Evolutionary conservation across 2,113 vertebrate genomes (phyloP).

Genomic region (Brachionichthys hirsutus): DNA sequence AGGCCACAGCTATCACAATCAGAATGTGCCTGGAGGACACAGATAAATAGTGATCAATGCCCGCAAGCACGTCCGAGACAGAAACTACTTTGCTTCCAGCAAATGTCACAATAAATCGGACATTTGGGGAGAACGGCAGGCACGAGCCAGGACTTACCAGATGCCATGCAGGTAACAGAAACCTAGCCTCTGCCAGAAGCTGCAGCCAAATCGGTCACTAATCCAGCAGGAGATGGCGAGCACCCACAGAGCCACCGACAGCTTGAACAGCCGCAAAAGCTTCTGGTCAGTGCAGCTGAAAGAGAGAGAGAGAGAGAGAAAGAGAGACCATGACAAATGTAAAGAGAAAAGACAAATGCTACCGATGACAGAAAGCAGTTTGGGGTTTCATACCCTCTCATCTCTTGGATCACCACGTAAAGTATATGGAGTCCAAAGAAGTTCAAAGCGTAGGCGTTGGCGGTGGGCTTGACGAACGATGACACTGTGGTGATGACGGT

Average conservation of each 20-base stretch:
- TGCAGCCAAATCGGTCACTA: slow-evolving; percentile 86
- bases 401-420: slow-evolving; percentile 77
- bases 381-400: slow-evolving; percentile 85
- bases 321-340: not conserved
- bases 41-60: slow-evolving; percentile 4
- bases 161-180: slow-evolving; percentile 93
- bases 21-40: slow-evolving; percentile 85
- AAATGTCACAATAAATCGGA: not conserved
- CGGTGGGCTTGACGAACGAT: slow-evolving; percentile 84
- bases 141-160: slow-evolving; percentile 79
- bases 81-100: not conserved
- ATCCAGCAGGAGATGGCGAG: slow-evolving; percentile 90
- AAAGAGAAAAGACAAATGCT: not conserved
- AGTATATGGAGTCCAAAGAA: slow-evolving; percentile 84
- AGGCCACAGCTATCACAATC: slow-evolving; percentile 85
- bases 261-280: slow-evolving; percentile 69
- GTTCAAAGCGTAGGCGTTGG: slow-evolving; percentile 91
- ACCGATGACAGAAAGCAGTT: not conserved
- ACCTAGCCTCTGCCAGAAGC: slow-evolving; percentile 85
- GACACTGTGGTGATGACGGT: slow-evolving; percentile 78
- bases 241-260: slow-evolving; percentile 81
- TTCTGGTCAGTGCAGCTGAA: slow-evolving; percentile 81
- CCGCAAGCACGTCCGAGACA: not conserved
- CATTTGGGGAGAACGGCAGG: not conserved
- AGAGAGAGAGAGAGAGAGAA: slow-evolving; percentile 1